These are phyloP conservation scores for Lateolabrax maculatus DNA, from an alignment of 2,797 vertebrate species.

Conservation along the genomic window DNA sequence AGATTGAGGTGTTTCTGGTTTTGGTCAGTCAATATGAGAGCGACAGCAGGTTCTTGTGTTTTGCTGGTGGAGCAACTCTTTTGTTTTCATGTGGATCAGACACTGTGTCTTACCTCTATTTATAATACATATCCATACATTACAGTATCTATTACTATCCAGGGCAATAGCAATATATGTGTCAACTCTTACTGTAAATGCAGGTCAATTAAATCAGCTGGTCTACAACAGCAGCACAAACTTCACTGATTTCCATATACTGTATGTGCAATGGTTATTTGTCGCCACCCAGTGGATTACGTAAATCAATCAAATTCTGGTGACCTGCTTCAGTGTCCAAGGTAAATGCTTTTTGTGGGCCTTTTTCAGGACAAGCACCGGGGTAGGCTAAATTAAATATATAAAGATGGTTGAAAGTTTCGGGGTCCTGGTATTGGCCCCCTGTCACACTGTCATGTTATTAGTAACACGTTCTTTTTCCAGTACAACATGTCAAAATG, in stretches of 20 bases:
- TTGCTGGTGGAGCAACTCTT: conserved; percentile 2
- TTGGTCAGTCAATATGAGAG: background rate
- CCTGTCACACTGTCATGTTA: background rate
- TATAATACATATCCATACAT: background rate
- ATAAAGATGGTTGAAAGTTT: background rate
- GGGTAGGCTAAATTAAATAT: background rate
- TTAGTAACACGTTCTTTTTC: background rate
- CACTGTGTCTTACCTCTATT: conserved; percentile 3
- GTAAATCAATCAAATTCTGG: background rate
- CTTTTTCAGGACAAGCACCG: background rate
- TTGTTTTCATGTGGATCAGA: conserved; percentile 17
- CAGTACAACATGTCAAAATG: background rate
- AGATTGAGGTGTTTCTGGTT: background rate
- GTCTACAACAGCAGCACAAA: background rate
- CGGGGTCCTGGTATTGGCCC: background rate
- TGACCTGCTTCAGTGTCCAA: background rate
- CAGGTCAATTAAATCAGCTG: background rate
- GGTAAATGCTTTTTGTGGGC: background rate
- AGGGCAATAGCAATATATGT: background rate
- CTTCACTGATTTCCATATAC: background rate
- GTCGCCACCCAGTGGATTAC: conserved; percentile 54
- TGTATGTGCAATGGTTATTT: background rate
- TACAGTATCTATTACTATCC: background rate
- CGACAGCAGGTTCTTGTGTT: background rate
- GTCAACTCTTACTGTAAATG: background rate